These are phyloP conservation scores for Lacerta bilineata DNA, from an alignment of 2,797 vertebrate genomes.

Conservation along the genomic window DNA sequence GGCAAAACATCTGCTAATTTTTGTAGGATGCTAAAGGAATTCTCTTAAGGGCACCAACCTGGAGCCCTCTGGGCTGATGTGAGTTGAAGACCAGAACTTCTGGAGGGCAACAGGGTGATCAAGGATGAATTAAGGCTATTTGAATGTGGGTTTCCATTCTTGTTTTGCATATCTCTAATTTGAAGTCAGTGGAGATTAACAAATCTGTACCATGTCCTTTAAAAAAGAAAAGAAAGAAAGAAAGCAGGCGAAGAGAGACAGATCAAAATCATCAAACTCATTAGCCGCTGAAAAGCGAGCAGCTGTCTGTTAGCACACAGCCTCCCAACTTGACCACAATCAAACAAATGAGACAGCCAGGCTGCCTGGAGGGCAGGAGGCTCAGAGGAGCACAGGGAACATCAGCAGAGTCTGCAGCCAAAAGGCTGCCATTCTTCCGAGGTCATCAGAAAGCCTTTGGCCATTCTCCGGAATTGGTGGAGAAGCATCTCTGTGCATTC, in stretches of 20 bases:
- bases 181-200: not conserved
- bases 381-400: constrained; percentile 27
- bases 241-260: not conserved
- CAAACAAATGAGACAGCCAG: constrained; percentile 58
- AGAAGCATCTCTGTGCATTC: not conserved
- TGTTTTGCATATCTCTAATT: not conserved
- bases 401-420: constrained; percentile 31
- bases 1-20: not conserved
- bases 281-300: constrained; percentile 48
- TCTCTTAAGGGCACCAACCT: not conserved
- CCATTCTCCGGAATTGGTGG: not conserved
- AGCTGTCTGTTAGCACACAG: constrained; percentile 57
- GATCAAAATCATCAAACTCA: constrained; percentile 53
- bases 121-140: not conserved
- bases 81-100: too few relatives aligned
- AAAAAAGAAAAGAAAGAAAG: not conserved
- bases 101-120: too few relatives aligned
- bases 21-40: too few relatives aligned
- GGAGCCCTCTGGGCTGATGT: too few relatives aligned
- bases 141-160: too few relatives aligned
- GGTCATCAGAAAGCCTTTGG: constrained; percentile 46
- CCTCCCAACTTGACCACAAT: constrained; percentile 54
- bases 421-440: constrained; percentile 55
- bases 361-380: constrained; percentile 15
- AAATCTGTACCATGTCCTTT: not conserved